These are phyloP conservation scores for Embidobia sp. DNA, from an alignment of 2,888 invertebrate species.

Conservation along the genomic window DNA sequence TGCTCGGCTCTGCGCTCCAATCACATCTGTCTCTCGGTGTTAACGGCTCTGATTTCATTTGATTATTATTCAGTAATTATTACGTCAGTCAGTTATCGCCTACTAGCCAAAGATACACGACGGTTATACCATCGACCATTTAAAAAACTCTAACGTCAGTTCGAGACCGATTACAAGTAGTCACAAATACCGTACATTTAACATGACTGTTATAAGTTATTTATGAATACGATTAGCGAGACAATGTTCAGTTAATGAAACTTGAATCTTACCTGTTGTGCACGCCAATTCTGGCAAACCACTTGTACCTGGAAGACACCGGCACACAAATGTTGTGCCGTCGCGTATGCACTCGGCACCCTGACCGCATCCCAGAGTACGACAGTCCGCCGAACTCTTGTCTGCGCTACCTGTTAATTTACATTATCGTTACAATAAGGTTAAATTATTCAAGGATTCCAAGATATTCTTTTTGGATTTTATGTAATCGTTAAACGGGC, in stretches of 20 bases:
- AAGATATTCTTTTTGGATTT: too few species aligned
- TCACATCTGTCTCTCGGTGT: slow-evolving; percentile 81
- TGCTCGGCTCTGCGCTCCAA: slow-evolving; percentile 74
- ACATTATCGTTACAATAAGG: not conserved
- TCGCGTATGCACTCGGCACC: slow-evolving; percentile 94
- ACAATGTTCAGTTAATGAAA: slow-evolving; percentile 71
- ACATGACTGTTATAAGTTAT: slow-evolving; percentile 68
- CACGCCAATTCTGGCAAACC: slow-evolving; percentile 89
- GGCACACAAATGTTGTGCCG: slow-evolving; percentile 91
- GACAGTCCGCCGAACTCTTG: slow-evolving; percentile 85
- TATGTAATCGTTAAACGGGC: too few species aligned
- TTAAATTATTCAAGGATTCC: too few species aligned
- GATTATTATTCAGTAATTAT: slow-evolving; percentile 28
- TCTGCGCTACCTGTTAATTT: slow-evolving; percentile 73
- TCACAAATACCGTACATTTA: slow-evolving; percentile 80
- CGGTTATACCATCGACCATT: slow-evolving; percentile 79
- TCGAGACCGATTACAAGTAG: slow-evolving; percentile 73
- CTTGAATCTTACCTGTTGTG: slow-evolving; percentile 83
- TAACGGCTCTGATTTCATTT: slow-evolving; percentile 71
- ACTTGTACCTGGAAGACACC: slow-evolving; percentile 89
- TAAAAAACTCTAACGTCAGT: slow-evolving; percentile 70
- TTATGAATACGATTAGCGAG: slow-evolving; percentile 70
- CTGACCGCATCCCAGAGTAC: slow-evolving; percentile 91
- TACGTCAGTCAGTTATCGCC: slow-evolving; percentile 64
- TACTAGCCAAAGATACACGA: slow-evolving; percentile 75